Percentiles rank a stretch among this genome's conserved stretches.
phyloP scores from a whole-genome alignment of 2,888 invertebrate genomes.

The Eupithecia centaureata region DNA sequence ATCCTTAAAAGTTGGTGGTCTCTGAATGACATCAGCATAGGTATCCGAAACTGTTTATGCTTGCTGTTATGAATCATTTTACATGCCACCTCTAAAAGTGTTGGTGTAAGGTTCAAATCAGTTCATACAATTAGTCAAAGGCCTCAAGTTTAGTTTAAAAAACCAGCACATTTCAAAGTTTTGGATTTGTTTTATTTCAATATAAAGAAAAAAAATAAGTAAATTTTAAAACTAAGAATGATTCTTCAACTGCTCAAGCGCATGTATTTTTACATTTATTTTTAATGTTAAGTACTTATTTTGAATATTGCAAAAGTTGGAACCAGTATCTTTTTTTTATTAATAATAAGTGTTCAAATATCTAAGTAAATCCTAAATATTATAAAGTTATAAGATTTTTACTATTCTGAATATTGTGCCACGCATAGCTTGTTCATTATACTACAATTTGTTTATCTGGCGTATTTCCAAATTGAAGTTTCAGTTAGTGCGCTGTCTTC shows the following conservation, averaged over 20 bases:
- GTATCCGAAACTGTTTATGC: slow-evolving; percentile 14
- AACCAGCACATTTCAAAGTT: neutral
- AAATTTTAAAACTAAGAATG: neutral
- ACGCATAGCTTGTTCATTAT: slow-evolving; percentile 20
- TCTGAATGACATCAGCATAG: slow-evolving; percentile 36
- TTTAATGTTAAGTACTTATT: neutral
- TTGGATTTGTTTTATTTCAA: neutral
- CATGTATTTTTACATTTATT: neutral
- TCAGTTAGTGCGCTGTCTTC: slow-evolving; percentile 13
- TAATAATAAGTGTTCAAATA: no score
- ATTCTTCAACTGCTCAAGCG: neutral
- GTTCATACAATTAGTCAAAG: neutral
- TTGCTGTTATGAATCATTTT: slow-evolving; percentile 6
- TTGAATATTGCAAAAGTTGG: neutral
- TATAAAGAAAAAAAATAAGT: neutral
- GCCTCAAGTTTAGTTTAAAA: neutral
- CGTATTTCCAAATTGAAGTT: slow-evolving; percentile 54
- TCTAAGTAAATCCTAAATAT: no score
- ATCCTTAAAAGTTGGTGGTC: slow-evolving; percentile 23
- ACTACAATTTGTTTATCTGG: slow-evolving; percentile 60
- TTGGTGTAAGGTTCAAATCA: slow-evolving; percentile 4
- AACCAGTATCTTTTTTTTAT: neutral
- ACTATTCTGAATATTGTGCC: neutral
- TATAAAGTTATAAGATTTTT: neutral
- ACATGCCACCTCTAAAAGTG: slow-evolving; percentile 5